These are phyloP conservation scores for Arothron firmamentum DNA, from an alignment of 2,113 vertebrate genomes.

Conservation along the genomic window DNA sequence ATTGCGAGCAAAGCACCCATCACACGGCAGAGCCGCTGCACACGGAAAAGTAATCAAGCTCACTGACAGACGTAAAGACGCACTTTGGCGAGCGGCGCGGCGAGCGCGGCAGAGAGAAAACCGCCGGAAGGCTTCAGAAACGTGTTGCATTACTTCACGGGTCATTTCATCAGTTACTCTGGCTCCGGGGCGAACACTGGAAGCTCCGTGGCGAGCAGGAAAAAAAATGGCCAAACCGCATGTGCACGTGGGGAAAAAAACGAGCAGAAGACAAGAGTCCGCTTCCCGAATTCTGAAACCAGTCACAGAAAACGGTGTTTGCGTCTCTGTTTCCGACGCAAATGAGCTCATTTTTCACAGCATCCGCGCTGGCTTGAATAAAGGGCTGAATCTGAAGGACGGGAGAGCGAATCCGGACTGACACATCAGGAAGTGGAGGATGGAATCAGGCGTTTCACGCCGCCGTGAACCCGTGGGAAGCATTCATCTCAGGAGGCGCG, in stretches of 20 bases:
- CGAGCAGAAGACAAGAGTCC: no score
- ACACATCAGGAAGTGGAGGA: slow-evolving; percentile 2
- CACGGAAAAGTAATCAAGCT: slow-evolving; percentile 39
- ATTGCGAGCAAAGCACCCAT: slow-evolving; percentile 29
- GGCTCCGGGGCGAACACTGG: no score
- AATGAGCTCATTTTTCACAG: no score
- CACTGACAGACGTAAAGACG: slow-evolving; percentile 23
- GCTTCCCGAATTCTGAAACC: no score
- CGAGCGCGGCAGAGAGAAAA: slow-evolving; percentile 11
- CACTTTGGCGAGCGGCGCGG: slow-evolving; percentile 20
- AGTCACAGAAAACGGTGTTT: no score
- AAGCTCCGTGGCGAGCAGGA: no score
- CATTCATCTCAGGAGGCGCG: slow-evolving; percentile 55
- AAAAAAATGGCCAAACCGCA: no score
- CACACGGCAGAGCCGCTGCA: slow-evolving; percentile 10
- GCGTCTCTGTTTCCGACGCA: no score
- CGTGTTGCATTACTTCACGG: slow-evolving; percentile 14
- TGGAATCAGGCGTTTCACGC: slow-evolving; percentile 41
- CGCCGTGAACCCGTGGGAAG: slow-evolving; percentile 41
- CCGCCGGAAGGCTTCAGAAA: slow-evolving; percentile 31
- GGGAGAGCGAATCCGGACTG: background rate
- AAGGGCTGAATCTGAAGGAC: no score
- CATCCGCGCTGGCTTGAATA: no score
- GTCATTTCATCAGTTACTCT: slow-evolving; percentile 7
- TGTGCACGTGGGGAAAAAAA: no score